Evolutionary conservation across 2,797 vertebrate genomes (phyloP).

Genomic region (Diplodus puntazzo): DNA sequence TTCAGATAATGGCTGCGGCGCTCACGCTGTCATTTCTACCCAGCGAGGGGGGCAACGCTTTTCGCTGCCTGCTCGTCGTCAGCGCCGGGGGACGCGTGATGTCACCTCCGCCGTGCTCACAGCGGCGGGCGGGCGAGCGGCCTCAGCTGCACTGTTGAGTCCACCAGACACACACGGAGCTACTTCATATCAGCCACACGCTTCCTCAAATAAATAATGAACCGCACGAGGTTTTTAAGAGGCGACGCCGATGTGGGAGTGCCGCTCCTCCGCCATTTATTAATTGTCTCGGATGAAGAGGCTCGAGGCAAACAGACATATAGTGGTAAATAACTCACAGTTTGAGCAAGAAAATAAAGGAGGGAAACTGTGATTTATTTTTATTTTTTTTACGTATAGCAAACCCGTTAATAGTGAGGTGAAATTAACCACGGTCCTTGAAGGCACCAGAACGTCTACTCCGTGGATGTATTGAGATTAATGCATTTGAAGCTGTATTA

Average conservation of each 20-base stretch:
- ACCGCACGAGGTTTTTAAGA: not conserved
- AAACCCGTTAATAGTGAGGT: no score
- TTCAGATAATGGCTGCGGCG: constrained; percentile 54
- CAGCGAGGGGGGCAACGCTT: constrained; percentile 5
- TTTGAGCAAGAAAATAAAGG: no score
- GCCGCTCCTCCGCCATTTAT: not conserved
- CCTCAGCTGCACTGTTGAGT: not conserved
- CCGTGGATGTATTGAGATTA: no score
- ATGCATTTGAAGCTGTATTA: no score
- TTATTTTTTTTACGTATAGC: no score
- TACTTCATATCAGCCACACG: no score
- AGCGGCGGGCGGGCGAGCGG: not conserved
- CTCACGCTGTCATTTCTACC: constrained; percentile 43
- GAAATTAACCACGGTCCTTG: no score
- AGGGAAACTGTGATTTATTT: no score
- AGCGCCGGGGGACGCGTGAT: constrained; percentile 63
- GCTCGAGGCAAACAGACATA: no score
- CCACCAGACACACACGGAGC: not conserved
- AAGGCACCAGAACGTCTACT: no score
- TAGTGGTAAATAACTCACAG: not conserved
- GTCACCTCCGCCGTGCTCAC: constrained; percentile 76
- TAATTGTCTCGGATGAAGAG: not conserved
- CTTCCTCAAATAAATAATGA: not conserved
- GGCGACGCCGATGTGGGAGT: not conserved
- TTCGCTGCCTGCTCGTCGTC: constrained; percentile 45